Conservation (phyloP, 2,113 vertebrate species). For the Pseudorasbora parva region DNA sequence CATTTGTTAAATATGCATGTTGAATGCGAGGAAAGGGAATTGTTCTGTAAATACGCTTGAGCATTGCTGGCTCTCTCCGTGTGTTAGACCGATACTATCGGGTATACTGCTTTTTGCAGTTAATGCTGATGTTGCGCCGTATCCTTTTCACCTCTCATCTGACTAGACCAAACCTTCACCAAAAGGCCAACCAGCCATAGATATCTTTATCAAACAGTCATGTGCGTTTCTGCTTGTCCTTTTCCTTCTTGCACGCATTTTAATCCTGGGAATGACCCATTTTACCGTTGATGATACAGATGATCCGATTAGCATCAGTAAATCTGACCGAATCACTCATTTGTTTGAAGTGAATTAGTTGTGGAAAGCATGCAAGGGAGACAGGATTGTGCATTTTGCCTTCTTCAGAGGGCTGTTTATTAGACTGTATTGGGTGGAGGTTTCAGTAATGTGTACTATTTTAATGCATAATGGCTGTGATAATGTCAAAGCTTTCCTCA, state of each 20-base stretch:
- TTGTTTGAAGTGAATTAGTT: background rate
- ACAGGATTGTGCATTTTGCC: background rate
- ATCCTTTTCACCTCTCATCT: conserved; percentile 15
- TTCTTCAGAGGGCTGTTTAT: background rate
- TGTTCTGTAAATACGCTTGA: conserved; percentile 16
- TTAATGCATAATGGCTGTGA: conserved; percentile 2
- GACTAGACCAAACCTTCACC: conserved; percentile 14
- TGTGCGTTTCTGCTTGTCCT: conserved; percentile 42
- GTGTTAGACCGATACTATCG: background rate
- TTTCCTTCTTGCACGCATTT: conserved; percentile 62
- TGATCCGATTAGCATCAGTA: conserved; percentile 49
- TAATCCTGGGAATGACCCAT: conserved; percentile 72
- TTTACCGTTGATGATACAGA: conserved; percentile 58
- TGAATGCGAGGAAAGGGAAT: conserved; percentile 22
- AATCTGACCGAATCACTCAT: background rate
- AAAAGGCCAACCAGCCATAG: conserved; percentile 8
- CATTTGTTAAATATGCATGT: conserved; percentile 18
- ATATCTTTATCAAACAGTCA: conserved; percentile 4
- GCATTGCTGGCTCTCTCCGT: background rate
- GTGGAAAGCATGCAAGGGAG: background rate
- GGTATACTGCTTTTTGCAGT: background rate
- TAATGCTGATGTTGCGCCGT: conserved; percentile 5
- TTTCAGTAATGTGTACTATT: background rate
- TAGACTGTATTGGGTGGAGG: background rate
- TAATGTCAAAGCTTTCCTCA: background rate